Base-by-base conservation (phyloP, 2,113 vertebrate species). In the Anhinga rufa region DNA sequence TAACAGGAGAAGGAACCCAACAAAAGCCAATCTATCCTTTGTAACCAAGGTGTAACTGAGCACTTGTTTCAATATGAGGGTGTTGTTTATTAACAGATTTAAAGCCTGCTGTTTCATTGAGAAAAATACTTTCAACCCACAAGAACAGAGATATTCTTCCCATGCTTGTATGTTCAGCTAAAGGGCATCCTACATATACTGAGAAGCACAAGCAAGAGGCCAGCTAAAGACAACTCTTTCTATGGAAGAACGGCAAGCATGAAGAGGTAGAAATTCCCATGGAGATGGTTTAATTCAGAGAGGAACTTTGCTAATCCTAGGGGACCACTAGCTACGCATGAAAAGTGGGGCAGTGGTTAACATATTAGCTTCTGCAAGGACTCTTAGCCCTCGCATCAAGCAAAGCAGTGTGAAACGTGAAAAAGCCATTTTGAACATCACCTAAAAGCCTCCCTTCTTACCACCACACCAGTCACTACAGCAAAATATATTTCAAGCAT, bases 201-300 rank as follows among this genome's bases (percentile, higher is more conserved):
- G 7, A 32, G 19, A 87, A 82, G 78, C 61, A 92, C 6, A 25
- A 61, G 28, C 51, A 79, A 89, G 20, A 78, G 28, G 31, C 44
- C 82, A 75, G 57, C 57, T 70, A n/a, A 72, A 91, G 46, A 60
- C 58, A 84, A 10, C 12, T 60, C 48, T 8, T 24, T 34, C 22
- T 42, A 82, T 25, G 12, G 42, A 94, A 96, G 84, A 78, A 54
- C 10, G 18, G 80, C 64, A 92, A 86, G 94, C 80, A 91, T 87
- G 77, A 75, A 40, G 72, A 93, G n/a, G 70, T 34, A 93, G 92
- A 48, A 95, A 69, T 80, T 85, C 80, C 65, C 64, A 68, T 69
- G 70, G 90, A 97, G 80, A 92, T 57, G 60, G 68, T 49, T 40
- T 77, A 93, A 96, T 81, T 95, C 90, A 91, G 70, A 90, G 9